Conservation (phyloP, 2,113 vertebrate genomes). For the Seriola rivoliana region DNA sequence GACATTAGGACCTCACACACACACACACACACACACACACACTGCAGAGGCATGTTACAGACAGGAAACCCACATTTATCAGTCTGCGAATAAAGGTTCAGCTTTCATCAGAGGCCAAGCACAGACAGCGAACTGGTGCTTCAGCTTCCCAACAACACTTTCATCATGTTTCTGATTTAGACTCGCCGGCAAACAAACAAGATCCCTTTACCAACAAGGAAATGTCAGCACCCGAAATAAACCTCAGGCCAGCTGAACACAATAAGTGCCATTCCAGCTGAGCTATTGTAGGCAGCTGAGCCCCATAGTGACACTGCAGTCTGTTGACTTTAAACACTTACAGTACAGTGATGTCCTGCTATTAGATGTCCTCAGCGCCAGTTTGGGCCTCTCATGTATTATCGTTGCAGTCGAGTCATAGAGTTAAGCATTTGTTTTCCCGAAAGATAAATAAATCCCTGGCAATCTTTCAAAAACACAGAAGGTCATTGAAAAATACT, state of each 20-base stretch:
- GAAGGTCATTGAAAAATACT: neutral
- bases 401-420: neutral
- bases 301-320: constrained; percentile 1
- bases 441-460: constrained; percentile 9
- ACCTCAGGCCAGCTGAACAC: constrained; percentile 26
- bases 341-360: neutral
- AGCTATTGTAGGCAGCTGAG: constrained; percentile 37
- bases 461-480: neutral
- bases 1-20: neutral
- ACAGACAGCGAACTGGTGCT: neutral
- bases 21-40: no score
- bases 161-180: constrained; percentile 6
- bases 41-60: neutral
- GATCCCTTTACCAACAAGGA: constrained; percentile 13
- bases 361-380: neutral
- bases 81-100: neutral
- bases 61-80: neutral
- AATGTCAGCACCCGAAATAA: constrained; percentile 72
- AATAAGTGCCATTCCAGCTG: constrained; percentile 36
- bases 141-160: constrained; percentile 11
- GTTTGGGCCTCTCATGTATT: neutral
- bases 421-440: neutral
- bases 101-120: constrained; percentile 9
- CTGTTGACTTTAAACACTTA: constrained; percentile 6
- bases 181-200: neutral